Evolutionary conservation across 2,888 invertebrate species (phyloP).

Genomic region (Tetheella fluctuosa): DNA sequence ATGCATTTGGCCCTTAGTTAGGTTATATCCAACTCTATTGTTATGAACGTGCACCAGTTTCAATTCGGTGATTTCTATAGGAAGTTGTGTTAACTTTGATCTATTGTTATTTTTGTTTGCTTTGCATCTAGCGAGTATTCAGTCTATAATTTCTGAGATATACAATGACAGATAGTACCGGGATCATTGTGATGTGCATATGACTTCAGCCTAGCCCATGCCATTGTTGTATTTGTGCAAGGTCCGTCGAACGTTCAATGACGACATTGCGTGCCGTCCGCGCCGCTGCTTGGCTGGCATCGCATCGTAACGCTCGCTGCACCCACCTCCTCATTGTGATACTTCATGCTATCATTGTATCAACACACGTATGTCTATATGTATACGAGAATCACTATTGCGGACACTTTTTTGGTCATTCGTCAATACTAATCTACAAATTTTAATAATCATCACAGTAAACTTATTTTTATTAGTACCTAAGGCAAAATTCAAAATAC

Average conservation of each 20-base stretch:
- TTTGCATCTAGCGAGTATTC: conserved; percentile 6
- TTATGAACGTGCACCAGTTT: conserved; percentile 7
- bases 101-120: background rate
- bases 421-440: background rate
- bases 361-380: background rate
- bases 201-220: conserved; percentile 39
- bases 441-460: background rate
- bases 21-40: conserved; percentile 20
- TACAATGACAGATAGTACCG: conserved; percentile 8
- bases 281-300: conserved; percentile 23
- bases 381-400: background rate
- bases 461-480: no score
- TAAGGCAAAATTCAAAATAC: no score
- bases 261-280: conserved; percentile 46
- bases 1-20: conserved; percentile 31
- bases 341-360: conserved; percentile 40
- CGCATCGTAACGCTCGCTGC: conserved; percentile 48
- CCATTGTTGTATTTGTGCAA: conserved; percentile 53
- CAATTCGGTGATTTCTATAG: background rate
- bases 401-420: background rate
- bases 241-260: conserved; percentile 41
- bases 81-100: conserved; percentile 2
- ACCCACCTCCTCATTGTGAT: conserved; percentile 39
- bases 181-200: conserved; percentile 6
- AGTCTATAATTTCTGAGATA: conserved; percentile 5